Base-by-base conservation (phyloP, 1,140 invertebrate genomes). In the Bradysia coprophila region DNA sequence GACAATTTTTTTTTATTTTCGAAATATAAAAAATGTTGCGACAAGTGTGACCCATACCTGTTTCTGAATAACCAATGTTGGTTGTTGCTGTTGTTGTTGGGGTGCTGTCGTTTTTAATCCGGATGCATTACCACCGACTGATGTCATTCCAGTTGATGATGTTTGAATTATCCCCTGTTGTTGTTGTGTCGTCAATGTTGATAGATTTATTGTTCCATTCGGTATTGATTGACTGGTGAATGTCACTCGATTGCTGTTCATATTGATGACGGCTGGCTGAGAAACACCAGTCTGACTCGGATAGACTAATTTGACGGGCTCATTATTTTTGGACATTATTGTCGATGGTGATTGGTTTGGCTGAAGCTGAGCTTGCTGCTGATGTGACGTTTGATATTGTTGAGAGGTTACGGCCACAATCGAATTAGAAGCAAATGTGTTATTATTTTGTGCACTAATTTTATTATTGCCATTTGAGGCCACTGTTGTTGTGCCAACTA, bases 181-280 rank as follows among this genome's bases (percentile, higher is more conserved):
- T 42, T 48, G 38, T 43, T 48, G 10, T 43, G 46, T 50, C 19
- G 47, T 46, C 31, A 64, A 61, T 49, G 58, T 59, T 47, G 59
- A 58, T 50, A 66, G 48, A 34, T 56, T 62, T 46, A 72, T 61
- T 45, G 67, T 71, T 51, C 73, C 67, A 63, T 76, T 76, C 46
- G 71, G 61, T 49, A 75, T 48, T 46, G 67, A 61, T 56, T 69
- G 67, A 44, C 62, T 60, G 32, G 64, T 57, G 50, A 68, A 69
- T 22, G 66, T 59, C 36, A 72, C 64, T 43, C 64, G 56, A 49
- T 57, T 59, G 36, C 52, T 56, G 20, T 54, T 49, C 23, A 60
- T 45, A 21, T 24, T 28, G 41, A 37, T 20, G 34, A 16, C 4
- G 11, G 21, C 19, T 23, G 21, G 4, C 38, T 34, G 34, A 5